These are phyloP conservation scores for Galaxias olidus DNA, from an alignment of 2,797 vertebrate species.

Conservation along the genomic window DNA sequence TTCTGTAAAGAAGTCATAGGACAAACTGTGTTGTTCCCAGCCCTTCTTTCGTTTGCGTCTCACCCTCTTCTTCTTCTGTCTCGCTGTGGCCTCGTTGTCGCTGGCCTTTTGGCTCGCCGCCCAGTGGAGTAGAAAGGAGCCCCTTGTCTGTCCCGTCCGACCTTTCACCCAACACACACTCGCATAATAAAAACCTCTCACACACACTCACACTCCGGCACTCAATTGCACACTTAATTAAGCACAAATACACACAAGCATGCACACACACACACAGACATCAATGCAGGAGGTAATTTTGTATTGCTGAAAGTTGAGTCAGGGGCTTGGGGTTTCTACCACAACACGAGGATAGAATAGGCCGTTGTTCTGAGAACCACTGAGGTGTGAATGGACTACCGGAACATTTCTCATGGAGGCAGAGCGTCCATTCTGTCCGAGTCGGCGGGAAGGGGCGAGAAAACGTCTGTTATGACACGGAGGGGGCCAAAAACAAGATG, in stretches of 20 bases:
- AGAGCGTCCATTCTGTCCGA: too few relatives aligned
- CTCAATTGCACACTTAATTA: too few relatives aligned
- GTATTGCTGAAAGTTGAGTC: neutral
- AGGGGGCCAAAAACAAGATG: neutral
- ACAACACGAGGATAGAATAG: too few relatives aligned
- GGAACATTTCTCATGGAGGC: too few relatives aligned
- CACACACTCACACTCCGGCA: neutral
- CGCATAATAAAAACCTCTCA: neutral
- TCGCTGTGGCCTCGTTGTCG: neutral
- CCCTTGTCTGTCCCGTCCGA: conserved; percentile 43
- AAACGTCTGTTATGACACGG: too few relatives aligned
- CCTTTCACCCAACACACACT: neutral
- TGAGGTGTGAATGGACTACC: too few relatives aligned
- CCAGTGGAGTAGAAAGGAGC: conserved; percentile 48
- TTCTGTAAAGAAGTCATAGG: too few relatives aligned
- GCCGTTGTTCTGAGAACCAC: too few relatives aligned
- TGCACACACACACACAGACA: conserved; percentile 10
- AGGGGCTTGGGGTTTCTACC: too few relatives aligned
- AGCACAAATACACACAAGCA: conserved; percentile 1
- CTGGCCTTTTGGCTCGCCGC: conserved; percentile 42
- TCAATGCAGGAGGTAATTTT: neutral
- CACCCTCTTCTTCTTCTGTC: neutral
- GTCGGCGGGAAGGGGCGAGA: too few relatives aligned
- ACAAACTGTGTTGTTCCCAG: neutral
- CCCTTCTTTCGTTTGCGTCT: neutral